Base-by-base conservation (phyloP, 2,888 invertebrate species). In the Meghimatium bilineatum region DNA sequence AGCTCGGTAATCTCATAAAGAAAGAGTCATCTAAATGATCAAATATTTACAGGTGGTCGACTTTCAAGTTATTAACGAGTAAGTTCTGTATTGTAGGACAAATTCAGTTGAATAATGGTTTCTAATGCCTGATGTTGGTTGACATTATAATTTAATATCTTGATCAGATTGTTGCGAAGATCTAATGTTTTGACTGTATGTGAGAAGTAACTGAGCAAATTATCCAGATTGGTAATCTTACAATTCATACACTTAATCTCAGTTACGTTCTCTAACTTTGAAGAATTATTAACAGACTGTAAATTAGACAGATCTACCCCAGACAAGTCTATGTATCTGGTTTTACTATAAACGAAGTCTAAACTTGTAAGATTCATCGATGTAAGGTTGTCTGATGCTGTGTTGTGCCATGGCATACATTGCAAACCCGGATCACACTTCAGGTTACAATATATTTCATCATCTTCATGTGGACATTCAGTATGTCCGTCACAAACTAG, bases 51-150 rank as follows among this genome's bases (percentile, higher is more conserved):
- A 80, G 71, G 23, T 26, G 14, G 10, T 3, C 3, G 20, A 38
- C 23, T 23, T 36, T 23, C 0, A 60, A 36, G 26, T 49, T 6
- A 5, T 52, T 20, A 2, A 72, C n/a, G 1, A 34, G 10, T 5
- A 10, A 72, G 72, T 32, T 36, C 23, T 72, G 12, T 72, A 29
- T 80, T 80, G 20, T 67, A 49, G 14, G 67, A 67, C 20, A 80
- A 29, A 36, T 80, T 60, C n/a, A 60, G 12, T 14, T 49, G 20
- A 23, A 12, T 0, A 23, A 72, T 34, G 29, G 32, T 23, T 8
- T 29, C 14, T 29, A 79, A 36, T 14, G 8, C 20, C 12, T 1
- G 20, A 10, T 71, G n/a, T 12, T 26, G 0, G n/a, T 3, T 34
- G 5, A 56, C 14, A 49, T 10, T 49, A 20, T 14, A 1, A 6